Base-by-base conservation (phyloP, 1,140 invertebrate species). In the Dufourea novaeangliae region DNA sequence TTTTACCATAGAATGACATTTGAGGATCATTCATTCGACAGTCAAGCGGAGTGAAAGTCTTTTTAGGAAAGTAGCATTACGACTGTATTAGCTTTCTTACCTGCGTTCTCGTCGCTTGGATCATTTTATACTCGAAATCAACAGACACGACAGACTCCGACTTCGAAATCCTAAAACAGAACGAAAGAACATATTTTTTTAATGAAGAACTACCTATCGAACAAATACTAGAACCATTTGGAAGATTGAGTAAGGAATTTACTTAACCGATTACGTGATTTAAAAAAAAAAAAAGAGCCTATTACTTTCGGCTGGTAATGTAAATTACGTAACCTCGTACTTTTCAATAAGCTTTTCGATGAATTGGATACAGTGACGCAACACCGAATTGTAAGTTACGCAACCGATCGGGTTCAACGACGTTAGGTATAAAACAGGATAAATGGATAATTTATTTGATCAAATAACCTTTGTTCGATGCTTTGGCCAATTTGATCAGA, bases 341-440 rank as follows among this genome's bases (percentile, higher is more conserved):
- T 69, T 69, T 67, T 41, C 34, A 56, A 56, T 69, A 56, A 39
- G 66, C 25, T 69, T 56, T 52, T 56, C 52, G 52, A 39, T 27
- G 8, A 17, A 69, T 22, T 41, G 34, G 66, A 22, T 56, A 22
- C 34, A 29, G 29, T 52, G 44, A 67, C 27, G 64, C 34, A 67
- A 67, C 46, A 7, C 41, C 63, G 17, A 66, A 66, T 44, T 66
- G 17, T 29, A 52, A 29, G 29, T 39, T 62, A 12, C 37, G 22
- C 7, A 22, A 20, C 8, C 46, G 1, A 52, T 0, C 10, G 22
- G n/a, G n/a, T n/a, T n/a, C n/a, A n/a, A n/a, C n/a, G n/a, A n/a
- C n/a, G n/a, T n/a, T n/a, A n/a, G n/a, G n/a, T n/a, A n/a, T n/a
- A n/a, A n/a, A n/a, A n/a, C n/a, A n/a, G n/a, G n/a, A n/a, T n/a